A percentile compares a stretch with the other conserved stretches of the same genome.
phyloP scores from a whole-genome alignment of 2,113 vertebrate species.

The Strigops habroptila region DNA sequence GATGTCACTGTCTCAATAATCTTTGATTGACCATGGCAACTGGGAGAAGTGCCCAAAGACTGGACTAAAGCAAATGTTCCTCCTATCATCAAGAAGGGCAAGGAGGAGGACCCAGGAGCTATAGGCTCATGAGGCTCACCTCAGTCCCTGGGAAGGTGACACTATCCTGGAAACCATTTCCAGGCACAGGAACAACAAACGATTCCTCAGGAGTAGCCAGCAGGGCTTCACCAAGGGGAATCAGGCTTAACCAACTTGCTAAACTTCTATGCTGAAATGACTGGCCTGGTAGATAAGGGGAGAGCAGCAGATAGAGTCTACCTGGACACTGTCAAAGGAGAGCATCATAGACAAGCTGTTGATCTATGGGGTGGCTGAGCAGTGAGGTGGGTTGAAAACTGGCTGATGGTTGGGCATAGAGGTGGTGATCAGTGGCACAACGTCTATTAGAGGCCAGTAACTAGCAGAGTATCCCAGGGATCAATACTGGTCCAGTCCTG shows the following conservation, averaged over 20 bases:
- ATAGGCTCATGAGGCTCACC: background rate
- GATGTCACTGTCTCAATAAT: background rate
- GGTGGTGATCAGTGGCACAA: background rate
- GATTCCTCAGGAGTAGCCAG: background rate
- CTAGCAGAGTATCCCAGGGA: background rate
- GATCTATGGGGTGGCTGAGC: background rate
- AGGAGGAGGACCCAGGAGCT: background rate
- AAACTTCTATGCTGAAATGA: background rate
- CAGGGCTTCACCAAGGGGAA: background rate
- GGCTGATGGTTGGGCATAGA: background rate
- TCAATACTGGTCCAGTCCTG: background rate
- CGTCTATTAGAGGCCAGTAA: background rate
- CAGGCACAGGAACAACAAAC: background rate
- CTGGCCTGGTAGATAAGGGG: background rate
- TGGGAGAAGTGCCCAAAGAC: background rate
- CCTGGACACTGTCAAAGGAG: background rate
- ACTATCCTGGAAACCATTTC: background rate
- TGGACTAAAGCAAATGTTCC: background rate
- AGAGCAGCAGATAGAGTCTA: background rate
- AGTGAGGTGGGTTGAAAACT: background rate
- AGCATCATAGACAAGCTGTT: background rate
- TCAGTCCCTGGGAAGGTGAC: background rate
- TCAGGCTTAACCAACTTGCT: background rate
- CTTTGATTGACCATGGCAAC: background rate
- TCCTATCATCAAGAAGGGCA: background rate